Base-by-base conservation (phyloP, 1,140 invertebrate species). In the Stenopsyche tienmushanensis region DNA sequence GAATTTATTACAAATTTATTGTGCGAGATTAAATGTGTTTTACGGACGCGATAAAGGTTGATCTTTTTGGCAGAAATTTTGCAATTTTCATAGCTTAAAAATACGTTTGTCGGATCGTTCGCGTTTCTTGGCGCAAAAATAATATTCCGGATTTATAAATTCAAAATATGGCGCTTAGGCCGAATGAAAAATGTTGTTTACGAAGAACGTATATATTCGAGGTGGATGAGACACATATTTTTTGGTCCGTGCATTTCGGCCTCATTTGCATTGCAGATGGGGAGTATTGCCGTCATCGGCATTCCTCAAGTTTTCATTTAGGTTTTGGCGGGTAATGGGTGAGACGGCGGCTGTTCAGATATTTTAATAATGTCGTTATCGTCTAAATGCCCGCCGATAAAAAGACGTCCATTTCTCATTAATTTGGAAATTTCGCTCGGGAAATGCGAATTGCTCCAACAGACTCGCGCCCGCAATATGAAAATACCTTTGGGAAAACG, bases 251-350 rank as follows among this genome's bases (percentile, higher is more conserved):
- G 5, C 29, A 34, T 34, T 34, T 34, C 29, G 29, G 29, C 15
- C 50, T 53, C 24, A 53, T 53, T 53, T 53, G 50, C 50, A 53
- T 25, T 53, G 50, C 13, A 53, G n/a, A 53, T 53, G n/a, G n/a
- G n/a, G n/a, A n/a, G n/a, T n/a, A n/a, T n/a, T n/a, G n/a, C 50
- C 50, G 50, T 18, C 44, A 18, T 45, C 44, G 29, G 50, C 50
- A 53, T 53, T 53, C 50, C 25, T 23, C 50, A 53, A 23, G 50
- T 53, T 53, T 49, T 53, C 24, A 23, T 53, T 34, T 34, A 13
- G 29, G 29, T 13, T n/a, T 13, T 34, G 29, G 13, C 29, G 29
- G 13, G 29, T 13, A 7, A 13, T 13, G 5, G n/a, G n/a, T n/a
- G n/a, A n/a, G 29, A 5, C 29, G 29, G 5, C 13, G 29, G 29